These are phyloP conservation scores for Agrotis clavis DNA, from an alignment of 2,888 invertebrate species.

Conservation along the genomic window DNA sequence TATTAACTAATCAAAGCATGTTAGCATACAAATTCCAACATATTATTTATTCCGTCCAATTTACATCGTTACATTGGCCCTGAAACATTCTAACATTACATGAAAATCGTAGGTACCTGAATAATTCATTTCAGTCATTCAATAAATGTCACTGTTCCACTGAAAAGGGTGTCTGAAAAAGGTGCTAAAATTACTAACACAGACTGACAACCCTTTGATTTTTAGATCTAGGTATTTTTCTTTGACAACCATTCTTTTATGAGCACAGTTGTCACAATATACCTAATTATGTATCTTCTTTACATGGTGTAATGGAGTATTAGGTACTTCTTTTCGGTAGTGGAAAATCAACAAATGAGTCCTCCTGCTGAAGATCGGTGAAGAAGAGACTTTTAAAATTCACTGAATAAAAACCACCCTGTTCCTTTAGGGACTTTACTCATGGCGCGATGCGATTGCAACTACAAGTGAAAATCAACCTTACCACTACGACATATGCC, in stretches of 20 bases:
- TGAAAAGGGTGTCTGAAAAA: conserved; percentile 56
- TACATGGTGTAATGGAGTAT: no score
- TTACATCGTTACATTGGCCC: neutral
- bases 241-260: neutral
- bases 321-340: no score
- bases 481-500: no score
- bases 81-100: conserved; percentile 8
- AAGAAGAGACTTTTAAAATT: no score
- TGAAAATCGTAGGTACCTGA: conserved; percentile 28
- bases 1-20: neutral
- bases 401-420: no score
- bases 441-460: no score
- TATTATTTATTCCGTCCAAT: neutral
- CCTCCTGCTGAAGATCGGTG: no score
- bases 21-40: neutral
- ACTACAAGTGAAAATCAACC: no score
- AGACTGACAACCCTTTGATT: conserved; percentile 25
- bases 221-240: conserved; percentile 8
- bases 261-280: neutral
- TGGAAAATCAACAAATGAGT: no score
- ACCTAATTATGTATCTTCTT: neutral
- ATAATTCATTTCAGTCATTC: conserved; percentile 62
- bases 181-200: conserved; percentile 35
- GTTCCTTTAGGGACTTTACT: no score
- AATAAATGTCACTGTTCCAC: conserved; percentile 64